Conservation (phyloP, 2,797 vertebrate species). For the Alauda arvensis region DNA sequence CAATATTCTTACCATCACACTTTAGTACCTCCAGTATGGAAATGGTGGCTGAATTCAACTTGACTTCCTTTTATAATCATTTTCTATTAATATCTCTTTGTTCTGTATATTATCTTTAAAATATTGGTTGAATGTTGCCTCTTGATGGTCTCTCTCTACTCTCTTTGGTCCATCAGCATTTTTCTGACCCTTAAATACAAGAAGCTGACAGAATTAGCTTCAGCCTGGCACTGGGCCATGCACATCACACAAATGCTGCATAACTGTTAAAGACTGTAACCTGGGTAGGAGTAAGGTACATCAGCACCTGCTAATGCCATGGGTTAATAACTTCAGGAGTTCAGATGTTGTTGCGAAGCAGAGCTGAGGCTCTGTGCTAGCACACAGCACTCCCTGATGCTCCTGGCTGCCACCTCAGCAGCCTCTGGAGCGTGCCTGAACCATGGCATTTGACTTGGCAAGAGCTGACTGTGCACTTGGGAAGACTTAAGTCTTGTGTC, state of each 20-base stretch:
- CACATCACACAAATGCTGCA: neutral
- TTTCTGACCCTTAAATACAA: neutral
- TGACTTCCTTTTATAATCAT: neutral
- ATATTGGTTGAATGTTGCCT: neutral
- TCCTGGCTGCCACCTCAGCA: neutral
- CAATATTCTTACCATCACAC: constrained; percentile 4
- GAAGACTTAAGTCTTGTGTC: neutral
- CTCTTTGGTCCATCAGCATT: neutral
- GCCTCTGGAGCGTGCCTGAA: neutral
- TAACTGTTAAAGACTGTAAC: neutral
- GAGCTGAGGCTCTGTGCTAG: neutral
- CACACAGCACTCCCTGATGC: neutral
- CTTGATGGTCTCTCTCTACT: neutral
- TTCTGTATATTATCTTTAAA: neutral
- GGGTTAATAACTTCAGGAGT: neutral
- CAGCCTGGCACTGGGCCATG: neutral
- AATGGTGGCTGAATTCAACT: constrained; percentile 50
- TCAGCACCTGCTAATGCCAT: neutral
- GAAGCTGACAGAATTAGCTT: neutral
- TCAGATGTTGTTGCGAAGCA: neutral
- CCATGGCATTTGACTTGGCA: neutral
- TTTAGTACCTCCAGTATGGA: neutral
- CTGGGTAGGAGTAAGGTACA: neutral
- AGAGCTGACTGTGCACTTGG: neutral
- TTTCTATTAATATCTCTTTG: neutral